A percentile compares a stretch with the other conserved stretches of the same genome.
These are phyloP conservation scores for Cephus nigrinus DNA, from an alignment of 2,888 invertebrate species.

Conservation along the genomic window DNA sequence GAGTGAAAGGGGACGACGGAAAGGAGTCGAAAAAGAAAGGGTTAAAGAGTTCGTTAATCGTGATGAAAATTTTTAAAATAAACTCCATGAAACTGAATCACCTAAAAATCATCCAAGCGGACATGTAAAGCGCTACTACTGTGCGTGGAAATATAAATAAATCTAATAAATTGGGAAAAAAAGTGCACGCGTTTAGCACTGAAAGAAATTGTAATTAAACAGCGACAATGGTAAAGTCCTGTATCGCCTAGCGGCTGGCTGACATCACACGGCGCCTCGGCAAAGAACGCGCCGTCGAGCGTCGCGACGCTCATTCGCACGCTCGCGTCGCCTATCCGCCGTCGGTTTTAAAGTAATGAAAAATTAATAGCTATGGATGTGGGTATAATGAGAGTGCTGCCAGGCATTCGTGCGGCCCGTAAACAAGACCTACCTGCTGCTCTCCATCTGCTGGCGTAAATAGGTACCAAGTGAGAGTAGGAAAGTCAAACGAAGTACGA, in stretches of 20 bases:
- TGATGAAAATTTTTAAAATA: not conserved
- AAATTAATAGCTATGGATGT: constrained; percentile 55
- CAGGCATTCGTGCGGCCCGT: constrained; percentile 33
- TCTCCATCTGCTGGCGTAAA: constrained; percentile 29
- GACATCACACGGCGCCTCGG: constrained; percentile 10
- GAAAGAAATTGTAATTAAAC: constrained; percentile 26
- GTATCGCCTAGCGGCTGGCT: constrained; percentile 23
- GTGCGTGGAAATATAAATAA: not conserved
- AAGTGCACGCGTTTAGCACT: constrained; percentile 11
- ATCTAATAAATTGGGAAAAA: not conserved
- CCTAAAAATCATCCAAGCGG: not conserved
- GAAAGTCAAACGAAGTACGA: constrained; percentile 15
- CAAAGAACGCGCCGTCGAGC: constrained; percentile 10
- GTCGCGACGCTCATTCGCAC: constrained; percentile 10
- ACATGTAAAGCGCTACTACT: not conserved
- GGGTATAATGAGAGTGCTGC: constrained; percentile 56
- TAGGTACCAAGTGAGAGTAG: not conserved
- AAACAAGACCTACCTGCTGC: constrained; percentile 28
- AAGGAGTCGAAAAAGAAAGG: not conserved
- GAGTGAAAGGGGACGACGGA: not conserved
- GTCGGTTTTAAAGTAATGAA: constrained; percentile 50
- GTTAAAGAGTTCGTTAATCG: not conserved
- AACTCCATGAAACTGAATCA: not conserved
- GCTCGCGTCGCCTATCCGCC: constrained; percentile 9
- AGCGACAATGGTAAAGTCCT: constrained; percentile 20